Evolutionary conservation across 2,797 vertebrate species (phyloP).

Genomic region (Enteromius radiatus): DNA sequence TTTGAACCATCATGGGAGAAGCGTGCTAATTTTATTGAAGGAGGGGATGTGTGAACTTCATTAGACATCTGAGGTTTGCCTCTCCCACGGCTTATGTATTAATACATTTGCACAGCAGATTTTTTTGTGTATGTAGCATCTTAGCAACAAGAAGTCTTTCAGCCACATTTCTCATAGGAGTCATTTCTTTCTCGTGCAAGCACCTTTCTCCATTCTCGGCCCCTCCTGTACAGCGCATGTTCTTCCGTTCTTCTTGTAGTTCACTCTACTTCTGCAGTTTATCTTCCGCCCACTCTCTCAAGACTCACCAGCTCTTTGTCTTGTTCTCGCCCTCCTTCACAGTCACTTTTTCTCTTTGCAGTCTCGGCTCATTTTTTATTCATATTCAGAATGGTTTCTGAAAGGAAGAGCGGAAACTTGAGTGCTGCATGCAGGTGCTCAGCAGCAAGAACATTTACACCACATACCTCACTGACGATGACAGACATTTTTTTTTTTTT

Average conservation of each 20-base stretch:
- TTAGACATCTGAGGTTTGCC: slow-evolving; percentile 14
- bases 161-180: slow-evolving; percentile 8
- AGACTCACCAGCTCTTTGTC: slow-evolving; percentile 32
- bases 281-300: slow-evolving; percentile 44
- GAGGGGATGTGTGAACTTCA: neutral
- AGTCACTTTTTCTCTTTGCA: slow-evolving; percentile 22
- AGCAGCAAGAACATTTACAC: slow-evolving; percentile 67
- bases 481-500: slow-evolving; percentile 46
- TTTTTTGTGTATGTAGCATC: neutral
- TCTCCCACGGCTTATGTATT: neutral
- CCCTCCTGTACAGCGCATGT: neutral
- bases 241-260: slow-evolving; percentile 10
- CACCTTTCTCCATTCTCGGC: neutral
- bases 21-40: neutral
- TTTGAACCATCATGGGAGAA: neutral
- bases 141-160: slow-evolving; percentile 1
- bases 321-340: slow-evolving; percentile 28
- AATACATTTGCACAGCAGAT: slow-evolving; percentile 2
- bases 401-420: slow-evolving; percentile 56
- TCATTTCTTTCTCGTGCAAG: slow-evolving; percentile 21
- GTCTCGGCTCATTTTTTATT: slow-evolving; percentile 78
- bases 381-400: slow-evolving; percentile 69
- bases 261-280: slow-evolving; percentile 22
- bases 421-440: slow-evolving; percentile 62
- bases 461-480: slow-evolving; percentile 34